Percentiles rank a stretch among this genome's conserved stretches.
Conservation (phyloP, 2,888 invertebrate genomes). For the Ormyrus labotus region DNA sequence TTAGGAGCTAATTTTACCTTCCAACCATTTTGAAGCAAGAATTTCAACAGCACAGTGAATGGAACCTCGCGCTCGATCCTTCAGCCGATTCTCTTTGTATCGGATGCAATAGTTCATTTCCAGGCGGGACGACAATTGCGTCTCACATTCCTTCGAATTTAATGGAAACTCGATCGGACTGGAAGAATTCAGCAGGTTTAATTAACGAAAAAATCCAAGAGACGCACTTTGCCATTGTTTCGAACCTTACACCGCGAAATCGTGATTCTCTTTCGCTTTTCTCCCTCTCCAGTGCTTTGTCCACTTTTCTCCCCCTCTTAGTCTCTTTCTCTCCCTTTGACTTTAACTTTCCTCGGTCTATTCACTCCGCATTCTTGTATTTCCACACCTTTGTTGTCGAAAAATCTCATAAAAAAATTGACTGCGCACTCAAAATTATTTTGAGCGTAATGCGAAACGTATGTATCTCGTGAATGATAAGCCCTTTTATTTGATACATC, state of each 20-base stretch:
- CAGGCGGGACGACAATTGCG: not conserved
- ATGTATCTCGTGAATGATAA: no score
- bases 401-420: not conserved
- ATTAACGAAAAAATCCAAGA: slow-evolving; percentile 39
- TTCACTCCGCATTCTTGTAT: not conserved
- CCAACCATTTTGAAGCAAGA: no score
- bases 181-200: slow-evolving; percentile 33
- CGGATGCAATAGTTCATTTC: slow-evolving; percentile 21
- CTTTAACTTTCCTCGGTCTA: slow-evolving; percentile 1
- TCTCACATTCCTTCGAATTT: not conserved
- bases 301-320: not conserved
- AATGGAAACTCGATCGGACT: not conserved
- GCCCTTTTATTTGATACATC: not conserved
- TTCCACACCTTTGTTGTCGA: not conserved
- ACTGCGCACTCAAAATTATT: not conserved
- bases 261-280: not conserved
- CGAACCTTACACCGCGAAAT: slow-evolving; percentile 17
- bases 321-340: not conserved
- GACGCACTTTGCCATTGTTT: slow-evolving; percentile 33
- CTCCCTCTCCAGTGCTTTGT: slow-evolving; percentile 3
- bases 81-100: no score
- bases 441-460: no score
- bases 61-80: no score
- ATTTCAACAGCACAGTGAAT: no score
- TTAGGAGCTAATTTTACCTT: no score